A percentile compares a stretch with the other conserved stretches of the same genome.
Conservation (phyloP, 2,797 vertebrate species). For the Alauda arvensis region DNA sequence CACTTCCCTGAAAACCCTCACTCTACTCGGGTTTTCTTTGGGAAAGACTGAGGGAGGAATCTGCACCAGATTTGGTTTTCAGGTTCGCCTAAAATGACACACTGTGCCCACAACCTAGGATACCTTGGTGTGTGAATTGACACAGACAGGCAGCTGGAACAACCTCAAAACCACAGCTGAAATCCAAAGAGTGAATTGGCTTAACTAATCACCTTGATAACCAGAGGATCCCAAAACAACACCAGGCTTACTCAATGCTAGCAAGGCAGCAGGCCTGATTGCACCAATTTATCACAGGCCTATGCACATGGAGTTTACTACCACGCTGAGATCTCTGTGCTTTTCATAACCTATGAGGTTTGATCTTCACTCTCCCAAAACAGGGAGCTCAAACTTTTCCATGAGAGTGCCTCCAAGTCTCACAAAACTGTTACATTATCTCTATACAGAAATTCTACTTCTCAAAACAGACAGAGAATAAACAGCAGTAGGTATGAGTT, state of each 20-base stretch:
- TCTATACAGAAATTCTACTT: background rate
- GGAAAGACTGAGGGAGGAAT: background rate
- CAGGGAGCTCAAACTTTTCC: background rate
- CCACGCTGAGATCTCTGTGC: background rate
- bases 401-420: background rate
- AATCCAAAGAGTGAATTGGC: background rate
- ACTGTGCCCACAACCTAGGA: rapidly evolving
- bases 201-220: background rate
- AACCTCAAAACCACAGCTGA: background rate
- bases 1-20: background rate
- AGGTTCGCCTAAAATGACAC: background rate
- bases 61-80: background rate
- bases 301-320: too few relatives aligned
- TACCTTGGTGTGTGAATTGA: background rate
- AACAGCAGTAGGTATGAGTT: background rate
- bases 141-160: background rate
- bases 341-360: background rate
- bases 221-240: background rate
- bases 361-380: background rate
- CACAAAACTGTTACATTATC: background rate
- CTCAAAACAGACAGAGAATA: background rate
- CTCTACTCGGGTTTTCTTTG: background rate
- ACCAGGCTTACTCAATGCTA: rapidly evolving
- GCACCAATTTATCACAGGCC: background rate
- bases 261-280: background rate